These are phyloP conservation scores for Chrysodeixis includens DNA, from an alignment of 2,888 invertebrate genomes.

Conservation along the genomic window DNA sequence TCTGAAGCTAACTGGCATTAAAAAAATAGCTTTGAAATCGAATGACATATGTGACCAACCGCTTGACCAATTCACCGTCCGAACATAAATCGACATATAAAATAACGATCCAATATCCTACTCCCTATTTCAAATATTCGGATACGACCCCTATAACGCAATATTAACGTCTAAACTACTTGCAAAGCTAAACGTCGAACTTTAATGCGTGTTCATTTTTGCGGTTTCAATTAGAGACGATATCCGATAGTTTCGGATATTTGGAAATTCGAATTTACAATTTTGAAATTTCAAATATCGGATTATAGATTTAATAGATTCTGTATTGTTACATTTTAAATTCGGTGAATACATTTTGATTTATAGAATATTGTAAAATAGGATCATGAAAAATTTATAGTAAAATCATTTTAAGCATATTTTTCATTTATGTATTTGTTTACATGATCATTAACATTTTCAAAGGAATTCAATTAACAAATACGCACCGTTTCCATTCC, in stretches of 20 bases:
- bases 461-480: neutral
- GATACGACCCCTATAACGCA: neutral
- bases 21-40: neutral
- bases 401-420: neutral
- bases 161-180: neutral
- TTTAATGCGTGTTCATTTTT: constrained; percentile 43
- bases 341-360: neutral
- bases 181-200: constrained; percentile 9
- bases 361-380: neutral
- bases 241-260: constrained; percentile 40
- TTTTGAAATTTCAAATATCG: neutral
- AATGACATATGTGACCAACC: neutral
- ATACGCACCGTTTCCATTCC: neutral
- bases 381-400: neutral
- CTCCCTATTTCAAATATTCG: neutral
- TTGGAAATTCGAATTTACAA: constrained; percentile 5
- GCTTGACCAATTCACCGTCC: neutral
- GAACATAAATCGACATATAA: neutral
- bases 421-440: neutral
- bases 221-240: constrained; percentile 39
- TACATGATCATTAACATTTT: neutral
- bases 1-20: neutral
- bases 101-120: neutral
- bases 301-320: neutral
- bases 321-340: neutral